phyloP scores from a whole-genome alignment of 2,888 invertebrate species.

The Aporophyla nigra region DNA sequence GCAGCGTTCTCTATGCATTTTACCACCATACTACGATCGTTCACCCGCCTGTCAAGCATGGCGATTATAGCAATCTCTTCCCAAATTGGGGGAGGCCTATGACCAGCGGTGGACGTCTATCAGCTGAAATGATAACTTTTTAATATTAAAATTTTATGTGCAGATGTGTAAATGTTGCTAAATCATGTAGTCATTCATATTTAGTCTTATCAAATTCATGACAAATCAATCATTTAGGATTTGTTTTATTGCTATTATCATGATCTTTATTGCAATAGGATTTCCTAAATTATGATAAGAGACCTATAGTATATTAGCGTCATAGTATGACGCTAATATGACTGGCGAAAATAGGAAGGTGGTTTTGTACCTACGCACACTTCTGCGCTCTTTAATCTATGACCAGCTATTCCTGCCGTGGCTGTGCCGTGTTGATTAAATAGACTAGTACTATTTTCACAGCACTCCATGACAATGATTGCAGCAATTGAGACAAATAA shows the following conservation, averaged over 20 bases:
- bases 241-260: background rate
- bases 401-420: constrained; percentile 3
- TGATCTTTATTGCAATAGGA: background rate
- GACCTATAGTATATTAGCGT: too few species aligned
- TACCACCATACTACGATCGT: too few species aligned
- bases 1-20: too few species aligned
- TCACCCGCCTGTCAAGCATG: too few species aligned
- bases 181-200: background rate
- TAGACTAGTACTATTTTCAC: constrained; percentile 23
- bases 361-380: background rate
- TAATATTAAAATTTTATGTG: too few species aligned
- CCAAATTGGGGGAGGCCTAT: too few species aligned
- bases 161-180: too few species aligned
- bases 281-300: background rate
- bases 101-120: too few species aligned
- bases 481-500: background rate
- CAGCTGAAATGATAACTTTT: too few species aligned
- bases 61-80: too few species aligned
- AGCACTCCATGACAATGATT: background rate
- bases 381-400: constrained; percentile 1
- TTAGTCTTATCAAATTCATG: background rate
- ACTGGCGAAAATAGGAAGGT: background rate
- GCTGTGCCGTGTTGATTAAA: background rate
- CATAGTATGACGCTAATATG: background rate
- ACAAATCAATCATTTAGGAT: background rate